Base-by-base conservation (phyloP, 2,113 vertebrate species). In the Prinia subflava region DNA sequence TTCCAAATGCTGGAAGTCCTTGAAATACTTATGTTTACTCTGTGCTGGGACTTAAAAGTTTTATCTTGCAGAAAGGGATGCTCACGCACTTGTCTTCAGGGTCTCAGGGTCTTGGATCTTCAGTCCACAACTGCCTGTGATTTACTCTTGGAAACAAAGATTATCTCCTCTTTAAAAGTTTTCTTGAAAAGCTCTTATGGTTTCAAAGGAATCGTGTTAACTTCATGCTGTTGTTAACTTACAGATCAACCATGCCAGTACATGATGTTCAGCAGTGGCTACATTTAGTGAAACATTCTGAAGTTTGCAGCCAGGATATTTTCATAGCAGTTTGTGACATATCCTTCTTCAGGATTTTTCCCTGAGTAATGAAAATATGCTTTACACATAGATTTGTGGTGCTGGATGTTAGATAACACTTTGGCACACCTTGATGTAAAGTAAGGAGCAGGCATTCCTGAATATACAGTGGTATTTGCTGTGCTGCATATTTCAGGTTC, bases 21-120 rank as follows among this genome's bases (percentile, higher is more conserved):
- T 71, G 52, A 90, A 90, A 92, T 33, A 33, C 16, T 52, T 8
- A 6, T 3, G 5, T 39, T 81, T 95, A 59, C n/a, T 70, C 41
- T 71, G 39, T 30, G 21, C 56, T 67, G 42, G 37, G 9, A 78
- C 70, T 77, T 50, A 37, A 24, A 19, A 80, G 39, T 47, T 69
- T 55, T 37, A 28, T 53, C 46, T 49, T 63, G 33, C 65, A 46
- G n/a, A 65, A 76, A 60, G 15, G 13, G 63, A 85, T 41, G 64
- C 19, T 63, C 21, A 46, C 1, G 11, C 0, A 0, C 53, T 63
- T 63, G 25, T 46, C 23, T 60, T 53, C 18, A 62, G 15, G 8
- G 15, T 65, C 41, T 73, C 23, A 62, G 14, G 5, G 15, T 69
- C 44, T 86, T 49, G 37, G 47, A 53, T 81, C 33, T 83, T 57